Base-by-base conservation (phyloP, 2,888 invertebrate genomes). In the Rhabditoides inermis region DNA sequence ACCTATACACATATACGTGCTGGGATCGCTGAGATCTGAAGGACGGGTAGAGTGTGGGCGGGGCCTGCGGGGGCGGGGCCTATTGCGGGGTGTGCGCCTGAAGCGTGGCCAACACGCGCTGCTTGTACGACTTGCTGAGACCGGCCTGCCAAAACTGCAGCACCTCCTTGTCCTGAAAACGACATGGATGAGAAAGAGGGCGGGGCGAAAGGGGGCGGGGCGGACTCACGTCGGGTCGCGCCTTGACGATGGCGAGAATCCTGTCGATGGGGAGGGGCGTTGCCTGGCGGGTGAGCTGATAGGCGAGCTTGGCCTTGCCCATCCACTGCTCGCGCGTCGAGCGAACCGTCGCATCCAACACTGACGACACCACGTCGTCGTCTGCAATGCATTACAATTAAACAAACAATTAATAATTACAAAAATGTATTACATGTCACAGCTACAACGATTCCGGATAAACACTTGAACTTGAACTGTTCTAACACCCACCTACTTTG, bases 81-180 rank as follows among this genome's bases (percentile, higher is more conserved):
- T n/a, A 20, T 22, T 22, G 22, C 50, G 44, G 6, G 22, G 25
- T 10, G 7, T 12, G 45, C 32, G 22, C 45, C 20, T 59, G 45
- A 27, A 65, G 56, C 23, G 56, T 58, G 25, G 55, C 47, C 30
- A 77, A 60, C 53, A 80, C 79, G 55, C 79, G 78, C 44, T 75
- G 77, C 49, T 78, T 77, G 67, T 79, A 81, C 54, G 79, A 79
- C 26, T 75, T 75, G 63, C 81, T 80, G 3, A 81, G 76, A 26
- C 81, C 81, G 18, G 78, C 77, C 76, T 79, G 80, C 80, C 81
- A 81, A 69, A 79, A 81, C 52, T 77, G 76, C 25, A 81, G 68
- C 28, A 81, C 73, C 42, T 69, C 54, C 5, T 61, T 58, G 53
- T 74, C 71, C 61, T 67, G 49, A 50, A 65, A 54, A 27, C 12